Conservation (phyloP, 2,113 vertebrate species). For the Orthochromis indermauri region DNA sequence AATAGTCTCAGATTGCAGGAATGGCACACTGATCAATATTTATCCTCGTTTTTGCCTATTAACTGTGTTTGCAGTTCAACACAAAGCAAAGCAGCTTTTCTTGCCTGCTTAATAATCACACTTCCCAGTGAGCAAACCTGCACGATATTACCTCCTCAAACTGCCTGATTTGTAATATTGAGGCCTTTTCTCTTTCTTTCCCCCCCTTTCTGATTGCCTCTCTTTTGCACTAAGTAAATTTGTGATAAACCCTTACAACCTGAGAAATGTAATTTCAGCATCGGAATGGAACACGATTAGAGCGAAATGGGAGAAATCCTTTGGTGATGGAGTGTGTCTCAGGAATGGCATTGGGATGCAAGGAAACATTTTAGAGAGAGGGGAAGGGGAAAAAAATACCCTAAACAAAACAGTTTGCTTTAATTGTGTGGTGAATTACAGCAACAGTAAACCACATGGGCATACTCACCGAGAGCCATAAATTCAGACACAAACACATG, state of each 20-base stretch:
- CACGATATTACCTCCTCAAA: constrained; percentile 16
- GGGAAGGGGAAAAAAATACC: neutral
- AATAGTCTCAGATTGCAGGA: neutral
- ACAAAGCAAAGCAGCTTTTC: neutral
- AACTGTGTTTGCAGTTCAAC: neutral
- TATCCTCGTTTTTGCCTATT: neutral
- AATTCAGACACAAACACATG: constrained; percentile 20
- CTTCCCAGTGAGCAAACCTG: constrained; percentile 8
- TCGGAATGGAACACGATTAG: constrained; percentile 20
- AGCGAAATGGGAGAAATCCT: constrained; percentile 12
- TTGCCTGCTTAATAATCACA: neutral
- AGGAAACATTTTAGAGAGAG: constrained; percentile 5
- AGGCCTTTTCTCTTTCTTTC: neutral
- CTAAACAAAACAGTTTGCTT: constrained; percentile 24
- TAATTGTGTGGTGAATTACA: constrained; percentile 56
- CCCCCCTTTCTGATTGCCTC: constrained; percentile 10
- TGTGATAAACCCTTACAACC: constrained; percentile 32
- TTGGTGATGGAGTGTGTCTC: constrained; percentile 1
- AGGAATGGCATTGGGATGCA: neutral
- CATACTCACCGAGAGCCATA: neutral
- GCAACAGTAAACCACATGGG: constrained; percentile 32
- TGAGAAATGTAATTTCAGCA: constrained; percentile 32
- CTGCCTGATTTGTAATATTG: constrained; percentile 23
- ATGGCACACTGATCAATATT: neutral
- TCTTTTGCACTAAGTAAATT: constrained; percentile 12